phyloP scores from a whole-genome alignment of 2,888 invertebrate species.

The Oeneis ivallda region DNA sequence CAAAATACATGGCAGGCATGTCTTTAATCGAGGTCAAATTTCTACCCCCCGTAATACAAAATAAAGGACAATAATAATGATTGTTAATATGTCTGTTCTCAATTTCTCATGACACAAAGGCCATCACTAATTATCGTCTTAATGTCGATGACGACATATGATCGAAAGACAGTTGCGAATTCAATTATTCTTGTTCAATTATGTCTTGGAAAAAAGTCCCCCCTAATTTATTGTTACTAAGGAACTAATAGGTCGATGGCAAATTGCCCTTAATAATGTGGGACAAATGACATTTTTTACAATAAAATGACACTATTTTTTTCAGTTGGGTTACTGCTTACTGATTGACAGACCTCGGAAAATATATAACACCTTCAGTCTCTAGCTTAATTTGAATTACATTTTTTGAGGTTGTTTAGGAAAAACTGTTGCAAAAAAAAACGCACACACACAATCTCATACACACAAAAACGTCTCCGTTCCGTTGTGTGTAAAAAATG shows the following conservation, averaged over 20 bases:
- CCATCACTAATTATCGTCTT: constrained; percentile 36
- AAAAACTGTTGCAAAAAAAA: too few species aligned
- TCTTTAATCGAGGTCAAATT: constrained; percentile 29
- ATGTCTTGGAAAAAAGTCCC: constrained; percentile 34
- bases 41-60: constrained; percentile 22
- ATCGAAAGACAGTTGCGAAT: constrained; percentile 46
- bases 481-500: neutral
- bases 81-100: constrained; percentile 19
- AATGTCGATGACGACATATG: constrained; percentile 41
- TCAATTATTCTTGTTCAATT: constrained; percentile 41
- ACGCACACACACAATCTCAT: too few species aligned
- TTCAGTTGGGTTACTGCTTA: constrained; percentile 2
- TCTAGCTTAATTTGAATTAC: too few species aligned
- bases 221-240: constrained; percentile 35
- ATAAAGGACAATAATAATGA: constrained; percentile 25
- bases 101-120: constrained; percentile 23
- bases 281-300: constrained; percentile 24
- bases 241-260: constrained; percentile 39
- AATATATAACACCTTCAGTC: too few species aligned
- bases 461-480: too few species aligned
- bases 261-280: constrained; percentile 33
- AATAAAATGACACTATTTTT: too few species aligned
- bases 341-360: too few species aligned
- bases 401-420: too few species aligned
- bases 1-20: neutral